Percentiles rank a stretch among this genome's conserved stretches.
Evolutionary conservation across 2,888 invertebrate species (phyloP).

Genomic region (Cinara cedri): DNA sequence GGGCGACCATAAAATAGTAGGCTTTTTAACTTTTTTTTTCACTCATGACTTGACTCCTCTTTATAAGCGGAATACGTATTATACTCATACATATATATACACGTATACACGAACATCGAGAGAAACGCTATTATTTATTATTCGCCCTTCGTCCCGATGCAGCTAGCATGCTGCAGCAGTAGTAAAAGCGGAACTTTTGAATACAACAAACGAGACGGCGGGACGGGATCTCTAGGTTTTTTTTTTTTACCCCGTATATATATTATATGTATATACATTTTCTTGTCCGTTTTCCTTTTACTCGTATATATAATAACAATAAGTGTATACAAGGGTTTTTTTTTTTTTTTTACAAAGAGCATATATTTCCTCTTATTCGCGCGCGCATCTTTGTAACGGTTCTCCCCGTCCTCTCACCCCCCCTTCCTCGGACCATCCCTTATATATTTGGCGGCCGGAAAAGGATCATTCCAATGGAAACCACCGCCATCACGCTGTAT

Average conservation of each 20-base stretch:
- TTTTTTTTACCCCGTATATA: background rate
- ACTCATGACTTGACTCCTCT: constrained; percentile 55
- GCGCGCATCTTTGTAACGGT: background rate
- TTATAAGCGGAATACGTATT: constrained; percentile 39
- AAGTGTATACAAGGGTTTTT: constrained; percentile 18
- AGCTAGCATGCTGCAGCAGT: too few species aligned
- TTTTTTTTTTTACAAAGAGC: constrained; percentile 20
- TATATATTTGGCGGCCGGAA: background rate
- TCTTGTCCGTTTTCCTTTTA: background rate
- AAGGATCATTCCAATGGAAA: constrained; percentile 11
- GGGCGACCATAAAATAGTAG: constrained; percentile 20
- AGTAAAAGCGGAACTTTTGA: constrained; percentile 46
- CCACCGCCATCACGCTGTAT: background rate
- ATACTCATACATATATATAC: too few species aligned
- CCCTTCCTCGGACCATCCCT: too few species aligned
- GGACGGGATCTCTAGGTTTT: constrained; percentile 35
- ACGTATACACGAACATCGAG: background rate
- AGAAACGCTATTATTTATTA: constrained; percentile 53
- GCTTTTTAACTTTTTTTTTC: constrained; percentile 44
- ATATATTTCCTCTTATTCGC: constrained; percentile 25
- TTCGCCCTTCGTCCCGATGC: constrained; percentile 10
- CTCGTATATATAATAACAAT: constrained; percentile 39
- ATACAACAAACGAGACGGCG: constrained; percentile 52
- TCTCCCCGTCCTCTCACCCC: background rate
- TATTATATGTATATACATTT: background rate